Base-by-base conservation (phyloP, 1,140 invertebrate genomes). In the Aphidius ervi region DNA sequence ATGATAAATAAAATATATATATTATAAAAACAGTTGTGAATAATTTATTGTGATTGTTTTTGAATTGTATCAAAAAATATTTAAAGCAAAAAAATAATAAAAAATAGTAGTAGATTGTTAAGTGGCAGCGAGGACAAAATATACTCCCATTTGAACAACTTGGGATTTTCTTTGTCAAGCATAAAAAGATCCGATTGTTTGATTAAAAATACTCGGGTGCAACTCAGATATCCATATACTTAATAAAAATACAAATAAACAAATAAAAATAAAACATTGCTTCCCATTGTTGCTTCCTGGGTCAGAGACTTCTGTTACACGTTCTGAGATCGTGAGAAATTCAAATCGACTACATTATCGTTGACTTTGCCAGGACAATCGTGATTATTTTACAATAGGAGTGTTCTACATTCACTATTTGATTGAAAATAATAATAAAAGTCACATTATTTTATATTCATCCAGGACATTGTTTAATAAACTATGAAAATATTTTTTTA, bases 321-420 rank as follows among this genome's bases (percentile, higher is more conserved):
- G 54, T 61, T 56, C 47, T 49, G 20, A 39, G 59, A 61, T 61
- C 59, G 59, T 61, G 59, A 61, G 59, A 61, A 61, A 61, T 61
- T 61, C 54, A 54, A 61, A 56, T 56, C 52, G 52, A 59, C 41
- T 61, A 48, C 56, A 46, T 43, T 39, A 54, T 23, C 43, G 31
- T 43, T 48, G 31, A 41, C 16, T 45, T 47, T 61, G 53, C 23
- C 23, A 31, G 47, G 53, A 61, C 54, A 61, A 61, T 61, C 59
- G 59, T 61, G 52, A 54, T 54, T 41, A 54, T 54, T 54, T 41
- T 54, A 54, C 39, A 41, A 54, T 54, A 41, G 52, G 40, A 7
- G 7, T 43, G 57, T 49, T 40, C 47, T 48, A 56, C 47, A 49
- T 50, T 50, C 20, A 7, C 8, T 52, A 45, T 47, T 31, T 31